Evolutionary conservation across 2,113 vertebrate species (phyloP), one percentile per base, ranked within the genome.

Genomic region (Connochaetes taurinus): DNA sequence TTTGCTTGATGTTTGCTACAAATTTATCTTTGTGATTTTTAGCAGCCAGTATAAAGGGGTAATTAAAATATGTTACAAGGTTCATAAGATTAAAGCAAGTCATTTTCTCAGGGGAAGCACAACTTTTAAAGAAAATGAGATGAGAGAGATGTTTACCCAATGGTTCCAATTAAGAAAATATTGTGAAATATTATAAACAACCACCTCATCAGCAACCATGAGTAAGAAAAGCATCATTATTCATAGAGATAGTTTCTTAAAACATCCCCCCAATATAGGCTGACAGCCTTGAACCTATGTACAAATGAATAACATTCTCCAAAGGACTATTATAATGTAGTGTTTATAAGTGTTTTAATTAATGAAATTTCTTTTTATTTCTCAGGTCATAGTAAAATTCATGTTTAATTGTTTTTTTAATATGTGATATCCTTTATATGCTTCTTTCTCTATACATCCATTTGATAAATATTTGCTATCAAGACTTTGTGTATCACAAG

Each of bases 11-110:
- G 29, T 82, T 12, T 94, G 14, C 6, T 74, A 43, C 52, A 82
- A 91, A 60, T 95, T 92, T 98, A 14, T 88, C 33, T 74, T 16
- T 50, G 25, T 90, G 76, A 80, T 55, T 96, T 95, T 95, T 74
- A 67, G 15, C 31, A 90, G 16, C 15, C 36, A 71, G 13, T 40
- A 45, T 58, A 82, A 89, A 87, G 40, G n/a, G 7, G 9, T 71
- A 78, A 90, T 85, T 17, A 81, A 91, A 95, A 88, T 55, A 96
- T 40, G 23, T 53, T 83, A 53, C 78, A 67, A 57, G 23, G 47
- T 86, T 87, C 50, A 45, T 83, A 83, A 78, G 17, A 93, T 83
- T 88, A 91, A 94, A 94, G 50, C 4, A 80, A 88, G 1, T 86
- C 47, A 89, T 88, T 94, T 89, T 89, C 78, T 89, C 53, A 52